Base-by-base conservation (phyloP, 2,888 invertebrate species). In the Lymantria dispar region DNA sequence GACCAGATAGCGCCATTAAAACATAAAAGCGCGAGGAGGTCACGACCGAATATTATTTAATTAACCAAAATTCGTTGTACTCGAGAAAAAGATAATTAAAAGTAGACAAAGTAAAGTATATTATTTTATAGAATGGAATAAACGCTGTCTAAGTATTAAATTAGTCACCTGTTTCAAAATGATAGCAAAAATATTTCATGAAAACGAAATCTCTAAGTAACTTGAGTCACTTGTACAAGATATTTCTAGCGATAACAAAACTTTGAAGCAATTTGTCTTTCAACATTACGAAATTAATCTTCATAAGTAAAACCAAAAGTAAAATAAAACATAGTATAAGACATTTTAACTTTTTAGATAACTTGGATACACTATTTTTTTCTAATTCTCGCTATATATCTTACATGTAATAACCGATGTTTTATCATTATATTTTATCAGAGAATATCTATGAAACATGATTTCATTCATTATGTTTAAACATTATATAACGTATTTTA, bases 241-340 rank as follows among this genome's bases (percentile, higher is more conserved):
- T 65, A 49, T 36, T 49, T 53, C 22, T 1, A 29, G 49, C 31
- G 15, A 61, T 50, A 46, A 47, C 12, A 40, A 48, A 63, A 56
- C 45, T 62, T 62, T 44, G 38, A 45, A 29, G 45, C 56, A 62
- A 65, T 65, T 65, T 52, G 48, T 56, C 48, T 54, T 55, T 46
- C 41, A 52, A 41, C 44, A 46, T 62, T 45, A 54, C 40, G 30
- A 56, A 65, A 62, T 58, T 62, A 62, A 53, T 54, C 53, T 55
- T 37, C 12, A 42, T 41, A 58, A 62, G 50, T 58, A 48, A 64
- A 54, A 37, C 22, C 36, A 7, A 36, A 36, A 40, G 15, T 39
- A 14, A 49, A 45, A 29, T 22, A 33, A 33, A 41, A 42, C 8
- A 65, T 43, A 58, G 29, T 42, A 40, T 40, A 7, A 58, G 52